Base-by-base conservation (phyloP, 2,113 vertebrate species). In the Elephantulus edwardii region DNA sequence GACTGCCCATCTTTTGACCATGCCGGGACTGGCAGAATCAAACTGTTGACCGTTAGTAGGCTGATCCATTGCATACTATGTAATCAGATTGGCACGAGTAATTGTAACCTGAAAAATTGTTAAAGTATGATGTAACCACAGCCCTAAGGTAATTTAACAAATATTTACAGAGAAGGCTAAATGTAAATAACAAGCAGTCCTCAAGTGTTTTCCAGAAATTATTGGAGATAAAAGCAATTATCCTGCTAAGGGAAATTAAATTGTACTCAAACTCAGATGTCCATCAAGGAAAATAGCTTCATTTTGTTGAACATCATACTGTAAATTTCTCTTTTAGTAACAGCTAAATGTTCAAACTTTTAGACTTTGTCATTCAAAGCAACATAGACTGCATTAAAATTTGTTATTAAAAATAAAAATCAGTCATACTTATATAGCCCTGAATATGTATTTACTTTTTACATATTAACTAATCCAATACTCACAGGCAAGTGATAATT, bases 381-480 rank as follows among this genome's bases (percentile, higher is more conserved):
- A 84, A 56, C 38, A 62, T 35, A 72, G 83, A 91, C 42, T 2
- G 22, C 54, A 5, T 24, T 79, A n/a, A 64, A 66, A 68, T 79
- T 76, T 56, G 30, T 24, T 30, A 46, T 77, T 81, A 83, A 89
- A 96, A 89, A 26, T 75, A 17, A 35, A n/a, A 64, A 33, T 33
- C 33, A 66, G 24, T 40, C 38, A 68, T 35, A 22, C 20, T 3
- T 20, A 44, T 8, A 46, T 44, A 74, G 71, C 8, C 30, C 28
- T 74, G 42, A 12, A 26, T 72, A 14, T 72, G 24, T 42, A 24
- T 56, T n/a, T n/a, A n/a, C n/a, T n/a, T n/a, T n/a, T n/a, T n/a
- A n/a, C n/a, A 56, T 56, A 24, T 22, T 56, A 44, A 28, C 62
- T 64, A 12, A 64, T 64, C 5, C 26, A 17, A 56, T 56, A 22